Evolutionary conservation across 2,888 invertebrate species (phyloP), one percentile per base, ranked within the genome.

Genomic region (Aphidoletes aphidimyza): DNA sequence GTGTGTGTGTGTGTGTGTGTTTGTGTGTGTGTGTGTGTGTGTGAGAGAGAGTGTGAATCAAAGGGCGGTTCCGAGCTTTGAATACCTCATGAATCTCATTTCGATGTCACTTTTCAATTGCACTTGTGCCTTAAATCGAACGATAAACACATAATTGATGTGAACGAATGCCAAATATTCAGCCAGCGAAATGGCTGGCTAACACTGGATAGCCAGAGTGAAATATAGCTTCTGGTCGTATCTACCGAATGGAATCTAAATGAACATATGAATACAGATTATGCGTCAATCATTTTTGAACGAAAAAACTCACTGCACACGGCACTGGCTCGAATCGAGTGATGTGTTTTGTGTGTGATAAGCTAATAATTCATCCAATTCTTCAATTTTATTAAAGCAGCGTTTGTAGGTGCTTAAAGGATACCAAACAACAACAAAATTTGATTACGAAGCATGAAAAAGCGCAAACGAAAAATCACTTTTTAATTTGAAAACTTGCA

Each of bases 371-470:
- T n/a, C n/a, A n/a, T n/a, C n/a, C n/a, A n/a, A n/a, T n/a, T n/a
- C n/a, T n/a, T n/a, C n/a, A n/a, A n/a, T n/a, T n/a, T n/a, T n/a
- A n/a, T n/a, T 22, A 39, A 39, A 39, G 39, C 5, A 39, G 39
- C 5, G 11, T 11, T 39, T 11, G 22, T 54, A 22, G 22, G 54
- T 54, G 2, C 22, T 34, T 6, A 34, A 14, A 69, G 19, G 19
- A 69, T 54, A 34, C 34, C 22, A n/a, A n/a, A n/a, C n/a, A n/a
- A n/a, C n/a, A 54, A 54, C 8, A 81, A 81, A n/a, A 19, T 54
- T 81, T 36, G n/a, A 37, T 81, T 81, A n/a, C 81, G 14, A 81
- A 81, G 81, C 37, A 81, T 81, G 81, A 81, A 81, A 81, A 81
- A 37, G 37, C 81, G 81, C 17, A 81, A 81, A 37, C 81, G 81